Evolutionary conservation across 2,888 invertebrate genomes (phyloP), one percentile per base, ranked within the genome.

Genomic region (Trichopoda pennipes): DNA sequence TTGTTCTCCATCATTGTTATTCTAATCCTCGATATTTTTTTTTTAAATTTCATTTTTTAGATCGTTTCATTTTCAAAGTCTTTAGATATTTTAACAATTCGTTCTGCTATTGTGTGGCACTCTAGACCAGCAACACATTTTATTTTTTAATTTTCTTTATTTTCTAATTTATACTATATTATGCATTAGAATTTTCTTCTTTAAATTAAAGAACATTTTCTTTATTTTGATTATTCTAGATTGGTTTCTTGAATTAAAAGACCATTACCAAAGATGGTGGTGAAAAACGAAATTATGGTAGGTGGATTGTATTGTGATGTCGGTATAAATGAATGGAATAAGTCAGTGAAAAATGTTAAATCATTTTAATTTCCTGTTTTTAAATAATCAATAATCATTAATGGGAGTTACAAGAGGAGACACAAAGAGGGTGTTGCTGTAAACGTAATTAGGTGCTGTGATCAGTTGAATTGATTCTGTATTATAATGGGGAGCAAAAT

Each of bases 1-100:
- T n/a, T n/a, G n/a, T n/a, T 28, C 49, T 38, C 21, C 19, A 42
- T 51, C 60, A 49, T 66, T 51, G 51, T 66, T 7, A 49, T 42
- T 77, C 17, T 56, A 77, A 70, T 70, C 47, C 63, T 70, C 47
- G 63, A 77, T 77, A 47, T 56, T 56, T 56, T 63, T 77, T 77
- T 63, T 70, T 63, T 77, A 47, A 77, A 63, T 77, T 77, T 63
- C 47, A 77, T 49, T 61, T 63, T 63, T 77, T 63, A 17, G 47
- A 61, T 56, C 77, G 53, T 63, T 49, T 70, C 8, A 16, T 49
- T 55, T 73, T 21, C 35, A 47, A 64, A 72, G 66, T 61, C 73
- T 68, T 79, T 73, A 74, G 79, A 79, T 47, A 60, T 73, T 68
- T 38, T 32, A 42, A 38, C 61, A 10, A 12, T 38, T 38, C 38